Evolutionary conservation across 2,113 vertebrate genomes (phyloP).

Genomic region (Leptocoma aspasia): DNA sequence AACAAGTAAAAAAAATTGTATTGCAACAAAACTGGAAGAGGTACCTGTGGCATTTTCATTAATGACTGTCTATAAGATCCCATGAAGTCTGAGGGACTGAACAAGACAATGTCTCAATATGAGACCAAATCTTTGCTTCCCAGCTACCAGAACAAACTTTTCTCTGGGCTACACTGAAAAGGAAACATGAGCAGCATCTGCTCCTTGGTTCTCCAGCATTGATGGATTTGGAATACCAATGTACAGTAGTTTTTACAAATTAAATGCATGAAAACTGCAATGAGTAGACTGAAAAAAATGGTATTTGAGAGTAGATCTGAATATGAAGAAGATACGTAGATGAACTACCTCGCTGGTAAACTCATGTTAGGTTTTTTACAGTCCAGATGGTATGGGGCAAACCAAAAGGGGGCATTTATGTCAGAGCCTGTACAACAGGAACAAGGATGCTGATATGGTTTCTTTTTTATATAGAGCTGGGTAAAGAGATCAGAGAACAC

Average conservation of each 20-base stretch:
- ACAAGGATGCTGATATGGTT: neutral
- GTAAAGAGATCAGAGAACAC: slow-evolving; percentile 54
- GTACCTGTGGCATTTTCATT: neutral
- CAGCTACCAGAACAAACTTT: neutral
- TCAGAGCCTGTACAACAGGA: neutral
- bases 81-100: neutral
- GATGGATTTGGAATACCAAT: neutral
- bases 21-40: neutral
- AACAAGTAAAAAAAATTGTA: neutral
- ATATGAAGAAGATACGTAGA: neutral
- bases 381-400: neutral
- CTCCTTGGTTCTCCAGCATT: neutral
- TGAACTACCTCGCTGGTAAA: neutral
- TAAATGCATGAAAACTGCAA: neutral
- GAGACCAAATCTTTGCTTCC: neutral
- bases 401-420: neutral
- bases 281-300: neutral
- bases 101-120: neutral
- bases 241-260: neutral
- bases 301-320: neutral
- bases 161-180: neutral
- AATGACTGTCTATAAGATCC: rapidly evolving
- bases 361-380: neutral
- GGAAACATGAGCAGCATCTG: neutral
- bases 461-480: slow-evolving; percentile 8